These are phyloP conservation scores for Sarcophaga carnaria DNA, from an alignment of 2,888 invertebrate species.

Conservation along the genomic window DNA sequence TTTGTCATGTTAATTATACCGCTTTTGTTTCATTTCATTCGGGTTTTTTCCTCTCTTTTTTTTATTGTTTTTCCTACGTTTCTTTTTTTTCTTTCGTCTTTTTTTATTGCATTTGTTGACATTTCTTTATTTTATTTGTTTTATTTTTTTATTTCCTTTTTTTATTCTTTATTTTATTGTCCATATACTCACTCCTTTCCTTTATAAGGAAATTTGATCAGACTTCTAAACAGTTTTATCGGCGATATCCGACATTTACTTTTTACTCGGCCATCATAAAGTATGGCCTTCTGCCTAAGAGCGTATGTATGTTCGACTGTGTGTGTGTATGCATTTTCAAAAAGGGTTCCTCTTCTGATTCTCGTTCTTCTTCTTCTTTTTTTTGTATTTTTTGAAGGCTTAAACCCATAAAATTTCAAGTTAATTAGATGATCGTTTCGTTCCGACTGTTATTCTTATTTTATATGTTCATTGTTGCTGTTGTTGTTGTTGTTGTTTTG, in stretches of 20 bases:
- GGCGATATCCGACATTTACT: conserved; percentile 66
- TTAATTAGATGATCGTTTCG: conserved; percentile 67
- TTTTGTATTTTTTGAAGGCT: conserved; percentile 21
- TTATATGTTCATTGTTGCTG: conserved; percentile 35
- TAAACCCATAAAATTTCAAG: conserved; percentile 65
- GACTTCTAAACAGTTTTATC: conserved; percentile 75
- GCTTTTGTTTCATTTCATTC: conserved; percentile 69
- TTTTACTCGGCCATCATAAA: conserved; percentile 37
- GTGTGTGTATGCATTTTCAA: background rate
- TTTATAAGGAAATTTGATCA: conserved; percentile 76
- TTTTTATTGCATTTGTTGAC: conserved; percentile 42
- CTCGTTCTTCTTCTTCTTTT: background rate
- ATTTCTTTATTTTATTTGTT: conserved; percentile 59
- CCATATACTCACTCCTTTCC: conserved; percentile 43
- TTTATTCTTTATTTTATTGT: conserved; percentile 37
- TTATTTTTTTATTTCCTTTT: conserved; percentile 16
- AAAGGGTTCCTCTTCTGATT: conserved; percentile 25
- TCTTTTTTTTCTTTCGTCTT: conserved; percentile 52
- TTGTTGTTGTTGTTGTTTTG: conserved; percentile 12
- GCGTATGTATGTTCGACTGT: background rate
- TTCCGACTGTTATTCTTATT: conserved; percentile 37
- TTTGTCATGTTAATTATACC: conserved; percentile 80
- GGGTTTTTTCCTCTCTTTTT: conserved; percentile 52
- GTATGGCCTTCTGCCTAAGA: conserved; percentile 7
- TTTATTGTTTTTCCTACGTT: conserved; percentile 27